Conservation (phyloP, 2,888 invertebrate genomes). For the Lomographa bimaculata region DNA sequence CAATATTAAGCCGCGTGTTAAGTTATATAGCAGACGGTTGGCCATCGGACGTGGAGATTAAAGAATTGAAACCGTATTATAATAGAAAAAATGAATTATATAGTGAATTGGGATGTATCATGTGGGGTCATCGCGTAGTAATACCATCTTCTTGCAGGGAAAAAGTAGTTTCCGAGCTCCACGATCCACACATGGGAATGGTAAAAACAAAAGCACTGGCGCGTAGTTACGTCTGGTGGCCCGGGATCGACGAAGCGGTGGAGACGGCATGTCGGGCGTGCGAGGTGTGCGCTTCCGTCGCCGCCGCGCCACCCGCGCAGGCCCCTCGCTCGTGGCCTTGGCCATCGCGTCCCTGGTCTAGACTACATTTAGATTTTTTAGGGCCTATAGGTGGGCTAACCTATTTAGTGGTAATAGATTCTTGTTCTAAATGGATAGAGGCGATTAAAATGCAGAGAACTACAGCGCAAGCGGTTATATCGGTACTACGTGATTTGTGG, state of each 20-base stretch:
- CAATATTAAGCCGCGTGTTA: constrained; percentile 21
- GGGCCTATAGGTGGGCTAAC: no score
- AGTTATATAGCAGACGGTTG: constrained; percentile 30
- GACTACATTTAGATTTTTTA: constrained; percentile 28
- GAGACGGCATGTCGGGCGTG: constrained; percentile 16
- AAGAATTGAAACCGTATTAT: constrained; percentile 26
- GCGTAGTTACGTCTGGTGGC: constrained; percentile 27
- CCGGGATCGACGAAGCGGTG: constrained; percentile 36
- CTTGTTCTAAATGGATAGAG: no score
- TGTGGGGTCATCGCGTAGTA: constrained; percentile 14
- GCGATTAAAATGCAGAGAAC: no score
- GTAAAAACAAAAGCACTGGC: constrained; percentile 24
- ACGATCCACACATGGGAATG: constrained; percentile 26
- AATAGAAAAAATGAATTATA: constrained; percentile 30
- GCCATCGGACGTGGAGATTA: constrained; percentile 19
- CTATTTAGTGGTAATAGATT: no score
- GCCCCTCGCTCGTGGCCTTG: no score
- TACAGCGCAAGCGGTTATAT: no score
- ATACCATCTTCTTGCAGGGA: constrained; percentile 8
- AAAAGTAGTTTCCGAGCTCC: constrained; percentile 11
- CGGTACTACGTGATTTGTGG: no score
- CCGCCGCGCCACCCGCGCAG: constrained; percentile 6
- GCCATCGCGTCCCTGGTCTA: constrained; percentile 17
- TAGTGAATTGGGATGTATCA: constrained; percentile 25
- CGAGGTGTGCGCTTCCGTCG: constrained; percentile 9